Base-by-base conservation (phyloP, 2,113 vertebrate genomes). In the Xenotilapia leptura region DNA sequence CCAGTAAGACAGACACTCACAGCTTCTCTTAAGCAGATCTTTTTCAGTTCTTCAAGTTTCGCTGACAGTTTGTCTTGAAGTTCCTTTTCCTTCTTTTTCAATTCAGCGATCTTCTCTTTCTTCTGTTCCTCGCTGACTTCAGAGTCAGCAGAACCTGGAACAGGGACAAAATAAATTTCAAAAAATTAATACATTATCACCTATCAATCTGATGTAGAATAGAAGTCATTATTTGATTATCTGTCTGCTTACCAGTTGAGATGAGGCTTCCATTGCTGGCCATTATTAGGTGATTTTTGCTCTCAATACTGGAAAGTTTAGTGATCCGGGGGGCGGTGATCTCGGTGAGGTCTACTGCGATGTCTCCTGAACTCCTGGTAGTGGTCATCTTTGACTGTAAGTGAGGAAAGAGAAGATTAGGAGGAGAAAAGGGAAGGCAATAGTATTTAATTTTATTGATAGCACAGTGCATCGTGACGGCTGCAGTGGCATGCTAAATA, bases 211-310 rank as follows among this genome's bases (percentile, higher is more conserved):
- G 38, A 31, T 19, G 26, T n/a, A 31, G 42, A 58, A 33, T 3
- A 89, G 79, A 58, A 31, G 73, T 26, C 33, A 38, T 80, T 60
- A 31, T 36, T 45, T 21, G 58, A 83, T 88, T 73, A 91, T 55
- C 73, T 60, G 60, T 70, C 19, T 55, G 47, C 56, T 45, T 96
- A 99, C 99, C 98, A 95, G 98, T 97, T 49, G 99, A 99, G 85
- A 98, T 97, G 89, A 99, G 96, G 90, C 98, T 99, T 84, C 98
- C 98, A 0, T 97, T 99, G 96, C 99, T 99, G 53, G 98, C 97
- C 97, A 98, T 99, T 90, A 99, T 99, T 15, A 99, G 95, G 19
- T 96, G 97, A 90, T 97, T 97, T 94, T 99, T 99, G 40, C 95
- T 96, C 8, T 98, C 97, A 9, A 96, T 89, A 15, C 94, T 96